Evolutionary conservation across 2,113 vertebrate species (phyloP).

Genomic region (Epinephelus lanceolatus): DNA sequence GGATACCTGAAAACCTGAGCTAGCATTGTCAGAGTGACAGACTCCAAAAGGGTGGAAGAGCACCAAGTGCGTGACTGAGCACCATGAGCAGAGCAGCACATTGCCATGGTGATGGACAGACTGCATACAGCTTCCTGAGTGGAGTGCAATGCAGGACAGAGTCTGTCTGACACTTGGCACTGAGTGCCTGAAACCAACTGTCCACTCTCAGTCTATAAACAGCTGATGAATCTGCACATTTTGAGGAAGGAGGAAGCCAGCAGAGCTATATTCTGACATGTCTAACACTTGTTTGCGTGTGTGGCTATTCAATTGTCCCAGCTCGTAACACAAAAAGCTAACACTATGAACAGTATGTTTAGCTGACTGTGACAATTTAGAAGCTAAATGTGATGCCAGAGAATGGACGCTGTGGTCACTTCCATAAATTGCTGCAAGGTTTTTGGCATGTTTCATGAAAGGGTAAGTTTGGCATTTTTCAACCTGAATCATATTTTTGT

Average conservation of each 20-base stretch:
- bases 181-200: constrained; percentile 12
- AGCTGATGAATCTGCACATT: neutral
- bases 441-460: neutral
- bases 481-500: no score
- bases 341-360: neutral
- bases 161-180: constrained; percentile 11
- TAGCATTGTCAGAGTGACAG: constrained; percentile 14
- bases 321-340: neutral
- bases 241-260: neutral
- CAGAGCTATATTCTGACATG: neutral
- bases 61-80: constrained; percentile 33
- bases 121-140: constrained; percentile 36
- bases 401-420: neutral
- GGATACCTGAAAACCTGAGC: constrained; percentile 52
- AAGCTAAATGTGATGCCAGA: neutral
- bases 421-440: neutral
- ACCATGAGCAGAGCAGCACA: constrained; percentile 62
- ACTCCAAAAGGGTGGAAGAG: constrained; percentile 27
- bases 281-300: neutral
- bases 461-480: no score
- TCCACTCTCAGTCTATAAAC: neutral
- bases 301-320: neutral
- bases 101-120: constrained; percentile 63
- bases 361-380: neutral
- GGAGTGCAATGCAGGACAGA: constrained; percentile 3